Base-by-base conservation (phyloP, 2,797 vertebrate genomes). In the Euthynnus affinis region DNA sequence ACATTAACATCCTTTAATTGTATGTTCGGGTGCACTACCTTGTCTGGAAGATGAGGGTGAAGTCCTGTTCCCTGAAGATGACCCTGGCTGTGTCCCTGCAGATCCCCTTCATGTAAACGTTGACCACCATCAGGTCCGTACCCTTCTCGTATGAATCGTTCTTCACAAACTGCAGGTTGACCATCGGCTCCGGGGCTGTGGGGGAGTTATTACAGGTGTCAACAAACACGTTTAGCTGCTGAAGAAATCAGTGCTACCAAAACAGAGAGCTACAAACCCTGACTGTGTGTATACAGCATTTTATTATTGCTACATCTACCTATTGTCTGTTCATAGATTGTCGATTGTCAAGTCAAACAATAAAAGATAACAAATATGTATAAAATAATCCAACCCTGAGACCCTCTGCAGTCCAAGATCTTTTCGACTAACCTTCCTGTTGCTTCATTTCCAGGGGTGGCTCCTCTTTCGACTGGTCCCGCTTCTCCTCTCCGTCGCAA, bases 61-160 rank as follows among this genome's bases (percentile, higher is more conserved):
- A 99, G 91, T 99, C 98, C 82, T 99, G 98, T 52, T 99, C 98
- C 85, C 98, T 97, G 93, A 99, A 99, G 37, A 99, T 94, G 86
- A 99, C 98, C 76, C 94, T 95, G 70, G 97, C 97, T 0, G 92
- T 95, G 67, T 97, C 96, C 88, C 96, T 96, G 92, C 95, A 94
- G 90, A 99, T 96, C 80, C 96, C 97, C 88, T 99, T 99, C 89
- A 97, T 93, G 0, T 99, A 99, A 69, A 99, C 96, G 0, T 99
- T 98, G 6, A 99, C 98, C 76, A 99, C 98, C 94, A 99, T 97
- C n/a, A 97, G 93, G 88, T 99, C 98, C 0, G 96, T 98, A 61
- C 98, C 98, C 87, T 99, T 99, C 94, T 99, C 98, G 0, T 99
- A 99, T 0, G 96, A 99, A 79, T 99, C 97, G 42, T 98, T 98